These are phyloP conservation scores for Sminthopsis crassicaudata DNA, from an alignment of 2,113 vertebrate genomes.

Conservation along the genomic window DNA sequence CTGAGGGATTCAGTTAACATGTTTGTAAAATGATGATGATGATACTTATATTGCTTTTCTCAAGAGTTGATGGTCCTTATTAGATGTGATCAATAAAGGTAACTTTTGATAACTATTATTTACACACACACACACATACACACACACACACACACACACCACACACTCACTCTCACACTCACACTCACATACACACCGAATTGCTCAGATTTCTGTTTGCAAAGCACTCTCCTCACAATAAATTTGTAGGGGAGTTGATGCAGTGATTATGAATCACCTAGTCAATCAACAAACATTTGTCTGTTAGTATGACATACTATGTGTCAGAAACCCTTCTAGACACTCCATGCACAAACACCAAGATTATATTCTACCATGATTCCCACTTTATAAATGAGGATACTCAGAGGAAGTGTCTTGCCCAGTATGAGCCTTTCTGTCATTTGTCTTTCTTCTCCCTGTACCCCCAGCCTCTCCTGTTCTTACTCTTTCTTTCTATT, in stretches of 20 bases:
- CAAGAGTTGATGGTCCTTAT: too few relatives aligned
- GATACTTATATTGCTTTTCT: too few relatives aligned
- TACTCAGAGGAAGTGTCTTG: background rate
- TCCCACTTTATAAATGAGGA: background rate
- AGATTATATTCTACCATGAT: background rate
- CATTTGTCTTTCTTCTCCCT: background rate
- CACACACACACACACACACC: background rate
- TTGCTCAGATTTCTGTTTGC: background rate
- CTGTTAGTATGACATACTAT: background rate
- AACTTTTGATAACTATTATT: background rate
- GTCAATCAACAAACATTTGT: background rate
- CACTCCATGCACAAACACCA: background rate
- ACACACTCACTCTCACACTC: too few relatives aligned
- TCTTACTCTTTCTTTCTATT: background rate
- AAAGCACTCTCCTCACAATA: background rate
- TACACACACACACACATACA: too few relatives aligned
- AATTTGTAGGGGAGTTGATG: background rate
- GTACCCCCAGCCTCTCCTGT: too few relatives aligned
- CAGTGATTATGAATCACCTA: background rate
- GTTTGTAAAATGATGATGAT: too few relatives aligned
- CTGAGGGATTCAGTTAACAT: too few relatives aligned
- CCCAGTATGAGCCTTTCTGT: background rate
- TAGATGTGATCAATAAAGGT: background rate
- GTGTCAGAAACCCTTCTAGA: background rate
- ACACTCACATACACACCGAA: background rate